Base-by-base conservation (phyloP, 2,888 invertebrate species). In the Platycnemis pennipes region DNA sequence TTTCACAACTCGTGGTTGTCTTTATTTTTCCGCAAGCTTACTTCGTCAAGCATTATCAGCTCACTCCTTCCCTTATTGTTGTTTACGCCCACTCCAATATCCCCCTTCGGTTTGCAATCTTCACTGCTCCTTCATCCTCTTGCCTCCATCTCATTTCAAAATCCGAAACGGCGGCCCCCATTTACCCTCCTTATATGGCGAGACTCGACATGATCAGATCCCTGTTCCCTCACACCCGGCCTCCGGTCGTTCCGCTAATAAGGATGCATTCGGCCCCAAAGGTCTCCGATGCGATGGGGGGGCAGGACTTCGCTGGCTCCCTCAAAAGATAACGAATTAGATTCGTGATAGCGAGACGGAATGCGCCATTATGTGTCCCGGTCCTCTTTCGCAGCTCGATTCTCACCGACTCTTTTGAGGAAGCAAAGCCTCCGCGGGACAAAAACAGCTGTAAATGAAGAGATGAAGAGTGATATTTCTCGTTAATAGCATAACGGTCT, bases 121-220 rank as follows among this genome's bases (percentile, higher is more conserved):
- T 63, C 63, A 22, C 56, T 44, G 63, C 45, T 46, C 45, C 2
- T 26, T 16, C 45, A 45, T 13, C n/a, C 11, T 22, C 22, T n/a
- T 3, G 3, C 87, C 46, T 22, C 77, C 91, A 44, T 91, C 91
- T 77, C 77, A 77, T 77, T 37, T 77, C 77, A 31, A 77, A 77
- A 77, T 69, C 91, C 91, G 91, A 91, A 91, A 91, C 63, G 44
- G 63, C 91, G 91, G 42, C 44, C n/a, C n/a, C 44, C 91, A 44
- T 53, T 89, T 89, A 37, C 37, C 19, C 26, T 31, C 89, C 89
- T 56, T 89, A 89, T 89, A 89, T 56, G 89, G 89, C 56, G n/a
- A 26, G 63, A n/a, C 42, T 89, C 56, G 31, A 2, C 89, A 89
- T 89, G 89, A 89, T 89, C 89, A 53, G 53, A 89, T 22, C 89